Conservation (phyloP, 2,113 vertebrate genomes). For the Protobothrops flavoviridis region DNA sequence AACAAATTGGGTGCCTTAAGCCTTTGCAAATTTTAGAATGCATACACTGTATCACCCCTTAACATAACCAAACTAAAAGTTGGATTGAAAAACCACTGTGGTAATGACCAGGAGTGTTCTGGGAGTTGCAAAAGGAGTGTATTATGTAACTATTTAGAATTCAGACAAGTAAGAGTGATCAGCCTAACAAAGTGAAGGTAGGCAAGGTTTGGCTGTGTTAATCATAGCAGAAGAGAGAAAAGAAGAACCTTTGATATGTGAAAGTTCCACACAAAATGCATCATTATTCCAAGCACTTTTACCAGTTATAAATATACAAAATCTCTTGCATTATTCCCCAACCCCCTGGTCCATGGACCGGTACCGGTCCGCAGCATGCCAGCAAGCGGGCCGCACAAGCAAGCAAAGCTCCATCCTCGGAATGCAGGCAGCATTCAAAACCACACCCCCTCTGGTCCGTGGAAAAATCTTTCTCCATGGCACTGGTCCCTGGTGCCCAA, state of each 20-base stretch:
- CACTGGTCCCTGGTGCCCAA: too few relatives aligned
- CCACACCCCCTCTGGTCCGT: too few relatives aligned
- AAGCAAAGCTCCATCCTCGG: too few relatives aligned
- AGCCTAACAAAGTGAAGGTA: background rate
- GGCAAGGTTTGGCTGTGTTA: background rate
- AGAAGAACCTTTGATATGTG: rapidly evolving
- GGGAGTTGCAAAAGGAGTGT: background rate
- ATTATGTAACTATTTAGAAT: background rate
- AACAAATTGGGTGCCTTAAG: background rate
- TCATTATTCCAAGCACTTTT: background rate
- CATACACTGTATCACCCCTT: background rate
- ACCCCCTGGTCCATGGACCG: too few relatives aligned
- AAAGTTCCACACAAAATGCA: background rate
- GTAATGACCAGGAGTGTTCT: background rate
- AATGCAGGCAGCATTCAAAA: too few relatives aligned
- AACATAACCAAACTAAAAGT: background rate
- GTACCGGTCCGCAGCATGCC: too few relatives aligned
- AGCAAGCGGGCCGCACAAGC: rapidly evolving
- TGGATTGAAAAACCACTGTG: background rate
- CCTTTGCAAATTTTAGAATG: background rate
- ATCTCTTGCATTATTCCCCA: too few relatives aligned
- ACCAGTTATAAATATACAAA: background rate
- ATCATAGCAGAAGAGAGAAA: background rate
- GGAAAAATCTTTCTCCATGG: too few relatives aligned
- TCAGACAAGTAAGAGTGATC: background rate